Base-by-base conservation (phyloP, 2,797 vertebrate genomes). In the Anabas testudineus region DNA sequence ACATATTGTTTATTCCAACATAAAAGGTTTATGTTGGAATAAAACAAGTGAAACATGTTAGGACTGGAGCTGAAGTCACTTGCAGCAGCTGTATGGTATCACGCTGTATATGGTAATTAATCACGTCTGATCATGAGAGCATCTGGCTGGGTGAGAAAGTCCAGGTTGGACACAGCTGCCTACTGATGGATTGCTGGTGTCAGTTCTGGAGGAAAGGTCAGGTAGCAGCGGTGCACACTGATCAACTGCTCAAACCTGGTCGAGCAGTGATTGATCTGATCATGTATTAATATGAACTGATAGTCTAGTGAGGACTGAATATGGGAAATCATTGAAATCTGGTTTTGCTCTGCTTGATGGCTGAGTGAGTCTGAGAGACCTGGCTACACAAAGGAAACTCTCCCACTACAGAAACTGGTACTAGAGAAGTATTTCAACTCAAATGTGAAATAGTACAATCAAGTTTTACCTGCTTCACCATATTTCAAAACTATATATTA, bases 141-240 rank as follows among this genome's bases (percentile, higher is more conserved):
- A 45, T 69, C 67, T 42, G 74, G 28, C 26, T n/a, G 32, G 51
- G 53, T 28, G 77, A 63, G 43, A 74, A 67, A 10, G 1, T 60
- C 62, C 70, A 62, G 78, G 66, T 66, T 56, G 68, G 57, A 41
- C 61, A 37, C 74, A 78, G 82, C 67, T 84, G 77, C 65, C 60
- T 54, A 5, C 65, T 89, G 83, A 90, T 78, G 69, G 57, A 88
- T 84, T 47, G 48, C 68, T 63, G 32, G 4, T 67, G 73, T 76
- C 67, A 59, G 59, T 28, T 46, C 18, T 75, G 68, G 68, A 32
- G 73, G 46, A 54, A 10, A 67, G 74, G 64, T 88, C 77, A 76
- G 66, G 67, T 55, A 68, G 43, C 36, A 55, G 47, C 19, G 64
- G 10, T 47, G 42, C 57, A 74, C 15, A 21, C 67, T 71, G 80